Base-by-base conservation (phyloP, 2,113 vertebrate species). In the Elaphurus davidianus region DNA sequence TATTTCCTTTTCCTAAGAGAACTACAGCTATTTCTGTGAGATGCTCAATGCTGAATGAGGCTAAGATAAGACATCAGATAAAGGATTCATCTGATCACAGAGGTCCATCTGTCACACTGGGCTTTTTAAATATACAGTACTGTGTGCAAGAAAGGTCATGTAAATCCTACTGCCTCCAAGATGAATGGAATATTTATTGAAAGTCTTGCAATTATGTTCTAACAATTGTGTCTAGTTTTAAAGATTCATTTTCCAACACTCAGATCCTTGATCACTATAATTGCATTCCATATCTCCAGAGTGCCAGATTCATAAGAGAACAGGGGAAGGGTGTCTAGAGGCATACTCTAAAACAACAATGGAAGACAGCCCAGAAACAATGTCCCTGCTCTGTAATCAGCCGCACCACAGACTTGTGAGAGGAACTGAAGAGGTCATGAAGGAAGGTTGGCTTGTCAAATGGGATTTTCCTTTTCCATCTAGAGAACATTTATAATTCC, bases 211-310 rank as follows among this genome's bases (percentile, higher is more conserved):
- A 57, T 91, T 84, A 62, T 90, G 95, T 97, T 97, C 74, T 92
- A 97, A 89, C 91, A 96, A 98, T 97, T 98, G 97, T 23, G 79
- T 93, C 78, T 98, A 86, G 90, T 17, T 98, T 98, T 93, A 97
- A 97, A 97, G 98, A 98, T 91, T 76, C 67, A 95, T 98, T 98
- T 96, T 98, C 98, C 74, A 98, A 91, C 59, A 90, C 64, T 96
- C 79, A 82, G 10, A 92, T 98, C 96, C 86, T 98, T 98, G 96
- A 98, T 98, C 95, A 54, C 95, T 98, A 14, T 98, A 98, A 98
- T 97, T 98, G 97, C 97, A 98, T 98, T 98, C 97, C 97, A 25
- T 87, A 95, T 96, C 83, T 98, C 97, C 93, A 90, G 97, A 96
- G 95, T 0, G 54, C 85, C 92, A 97, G 91, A 97, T 98, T 97